Conservation (phyloP, 1,140 invertebrate species). For the Drosophila mojavensis region DNA sequence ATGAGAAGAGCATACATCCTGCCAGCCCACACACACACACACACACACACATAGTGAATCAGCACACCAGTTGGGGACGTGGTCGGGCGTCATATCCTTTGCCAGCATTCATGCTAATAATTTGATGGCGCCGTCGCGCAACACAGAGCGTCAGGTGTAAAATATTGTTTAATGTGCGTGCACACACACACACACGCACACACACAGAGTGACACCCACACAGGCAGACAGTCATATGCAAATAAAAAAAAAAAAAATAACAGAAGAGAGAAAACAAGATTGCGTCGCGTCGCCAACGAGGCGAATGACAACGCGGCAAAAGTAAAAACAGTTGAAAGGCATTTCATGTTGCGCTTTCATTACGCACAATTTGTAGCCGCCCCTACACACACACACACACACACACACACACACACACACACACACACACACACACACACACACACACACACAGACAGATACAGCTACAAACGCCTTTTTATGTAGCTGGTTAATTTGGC, state of each 20-base stretch:
- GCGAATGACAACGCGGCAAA: constrained; percentile 17
- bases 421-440: no score
- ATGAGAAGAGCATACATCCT: constrained; percentile 51
- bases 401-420: no score
- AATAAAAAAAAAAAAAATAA: constrained; percentile 51
- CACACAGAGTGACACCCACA: constrained; percentile 2
- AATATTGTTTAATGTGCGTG: constrained; percentile 72
- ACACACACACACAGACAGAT: no score
- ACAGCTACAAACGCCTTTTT: not conserved
- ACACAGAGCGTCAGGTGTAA: constrained; percentile 72
- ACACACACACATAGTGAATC: not conserved
- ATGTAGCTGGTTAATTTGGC: constrained; percentile 56
- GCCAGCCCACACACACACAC: constrained; percentile 43
- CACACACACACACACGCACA: constrained; percentile 21
- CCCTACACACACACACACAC: not conserved
- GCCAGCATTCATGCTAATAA: constrained; percentile 80
- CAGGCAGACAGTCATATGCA: constrained; percentile 37
- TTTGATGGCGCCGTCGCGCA: constrained; percentile 68
- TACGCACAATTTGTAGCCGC: constrained; percentile 67
- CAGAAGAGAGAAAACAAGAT: constrained; percentile 3
- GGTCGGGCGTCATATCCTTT: constrained; percentile 56
- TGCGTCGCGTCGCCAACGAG: constrained; percentile 7
- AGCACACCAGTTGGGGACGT: constrained; percentile 10
- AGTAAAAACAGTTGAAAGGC: constrained; percentile 59
- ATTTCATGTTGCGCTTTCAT: constrained; percentile 79